phyloP scores from a whole-genome alignment of 2,113 vertebrate genomes.

The Chloropsis hardwickii region DNA sequence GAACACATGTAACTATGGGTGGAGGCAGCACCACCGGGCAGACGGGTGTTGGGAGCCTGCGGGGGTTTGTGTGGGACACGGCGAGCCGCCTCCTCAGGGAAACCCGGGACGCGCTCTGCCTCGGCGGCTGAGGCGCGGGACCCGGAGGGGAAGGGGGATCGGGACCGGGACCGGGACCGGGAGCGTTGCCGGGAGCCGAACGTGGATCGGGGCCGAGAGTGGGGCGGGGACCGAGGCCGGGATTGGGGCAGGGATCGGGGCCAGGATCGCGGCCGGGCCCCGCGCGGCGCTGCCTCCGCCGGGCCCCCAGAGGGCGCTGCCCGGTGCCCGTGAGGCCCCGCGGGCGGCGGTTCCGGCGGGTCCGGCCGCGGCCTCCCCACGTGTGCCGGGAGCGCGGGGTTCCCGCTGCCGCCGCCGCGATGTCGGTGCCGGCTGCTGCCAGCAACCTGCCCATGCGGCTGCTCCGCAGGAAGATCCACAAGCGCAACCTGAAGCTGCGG shows the following conservation, averaged over 20 bases:
- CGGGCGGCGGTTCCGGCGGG: neutral
- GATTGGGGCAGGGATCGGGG: rapidly evolving
- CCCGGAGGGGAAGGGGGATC: no score
- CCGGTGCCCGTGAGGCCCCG: neutral
- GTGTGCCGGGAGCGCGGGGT: rapidly evolving
- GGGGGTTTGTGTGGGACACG: rapidly evolving
- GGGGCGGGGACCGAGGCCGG: rapidly evolving
- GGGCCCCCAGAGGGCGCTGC: neutral
- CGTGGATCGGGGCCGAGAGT: rapidly evolving
- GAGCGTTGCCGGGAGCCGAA: no score
- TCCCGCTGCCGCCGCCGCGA: neutral
- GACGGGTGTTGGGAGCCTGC: rapidly evolving
- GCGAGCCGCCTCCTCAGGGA: rapidly evolving
- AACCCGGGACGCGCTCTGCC: rapidly evolving
- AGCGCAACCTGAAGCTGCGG: conserved; percentile 86
- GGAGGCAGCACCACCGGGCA: rapidly evolving
- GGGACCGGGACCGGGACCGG: no score
- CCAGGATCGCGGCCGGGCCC: rapidly evolving
- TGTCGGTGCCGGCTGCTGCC: neutral
- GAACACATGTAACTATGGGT: rapidly evolving
- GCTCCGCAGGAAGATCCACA: conserved; percentile 88
- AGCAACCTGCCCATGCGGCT: conserved; percentile 85
- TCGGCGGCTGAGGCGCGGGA: no score
- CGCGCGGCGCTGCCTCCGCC: neutral
- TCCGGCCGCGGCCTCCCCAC: neutral